Evolutionary conservation across 2,888 invertebrate genomes (phyloP).

Genomic region (Eurois occulta): DNA sequence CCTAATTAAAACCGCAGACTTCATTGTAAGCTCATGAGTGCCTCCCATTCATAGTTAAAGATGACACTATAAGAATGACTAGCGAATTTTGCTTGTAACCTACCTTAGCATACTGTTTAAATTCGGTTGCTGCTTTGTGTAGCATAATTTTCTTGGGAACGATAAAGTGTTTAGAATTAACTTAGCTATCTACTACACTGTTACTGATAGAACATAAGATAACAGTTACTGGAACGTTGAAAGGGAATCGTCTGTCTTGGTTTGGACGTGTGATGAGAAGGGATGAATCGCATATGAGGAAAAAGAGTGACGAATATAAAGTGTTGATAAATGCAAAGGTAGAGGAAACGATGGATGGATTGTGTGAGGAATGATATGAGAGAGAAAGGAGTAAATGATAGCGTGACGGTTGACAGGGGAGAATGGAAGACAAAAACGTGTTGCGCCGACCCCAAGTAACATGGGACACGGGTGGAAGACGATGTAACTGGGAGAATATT

Average conservation of each 20-base stretch:
- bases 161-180: background rate
- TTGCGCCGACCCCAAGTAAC: background rate
- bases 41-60: background rate
- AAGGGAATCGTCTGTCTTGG: too few species aligned
- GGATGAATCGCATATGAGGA: background rate
- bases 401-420: background rate
- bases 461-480: background rate
- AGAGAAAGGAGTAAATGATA: background rate
- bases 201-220: background rate
- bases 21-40: constrained; percentile 1
- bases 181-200: background rate
- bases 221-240: too few species aligned
- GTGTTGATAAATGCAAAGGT: background rate
- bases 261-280: too few species aligned
- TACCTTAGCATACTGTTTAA: background rate
- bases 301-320: too few species aligned
- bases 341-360: background rate
- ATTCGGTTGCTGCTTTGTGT: background rate
- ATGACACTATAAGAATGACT: constrained; percentile 7
- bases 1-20: constrained; percentile 25
- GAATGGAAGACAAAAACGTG: background rate
- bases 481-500: background rate
- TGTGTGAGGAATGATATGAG: background rate
- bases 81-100: background rate
- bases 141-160: background rate